Evolutionary conservation across 53 echinoderm and acorn worm genomes (phyloP).

Genomic region (Paracentrotus lividus): DNA sequence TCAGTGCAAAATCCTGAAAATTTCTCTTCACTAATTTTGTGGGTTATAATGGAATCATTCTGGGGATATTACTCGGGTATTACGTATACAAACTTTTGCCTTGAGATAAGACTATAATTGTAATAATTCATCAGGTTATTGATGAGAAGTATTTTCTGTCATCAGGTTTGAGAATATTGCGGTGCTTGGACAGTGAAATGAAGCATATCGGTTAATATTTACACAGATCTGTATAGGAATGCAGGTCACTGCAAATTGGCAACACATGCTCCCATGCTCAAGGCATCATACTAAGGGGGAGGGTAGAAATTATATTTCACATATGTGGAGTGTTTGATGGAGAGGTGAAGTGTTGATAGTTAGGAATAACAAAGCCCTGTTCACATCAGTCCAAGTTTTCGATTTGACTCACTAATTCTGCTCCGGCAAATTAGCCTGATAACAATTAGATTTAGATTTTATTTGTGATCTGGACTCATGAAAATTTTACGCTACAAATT

Average conservation of each 20-base stretch:
- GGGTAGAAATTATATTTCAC: too few relatives aligned
- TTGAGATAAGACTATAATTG: not conserved
- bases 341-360: not conserved
- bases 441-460: not conserved
- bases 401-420: too few relatives aligned
- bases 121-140: not conserved
- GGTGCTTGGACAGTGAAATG: slow-evolving; percentile 48
- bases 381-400: too few relatives aligned
- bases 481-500: too few relatives aligned
- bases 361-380: not conserved
- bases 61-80: too few relatives aligned
- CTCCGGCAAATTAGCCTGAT: too few relatives aligned
- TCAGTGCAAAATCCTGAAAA: too few relatives aligned
- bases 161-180: not conserved
- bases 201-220: not conserved
- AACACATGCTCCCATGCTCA: not conserved
- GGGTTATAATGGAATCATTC: too few relatives aligned
- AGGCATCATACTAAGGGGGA: not conserved
- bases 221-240: slow-evolving; percentile 41
- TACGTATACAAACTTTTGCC: too few relatives aligned
- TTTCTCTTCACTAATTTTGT: too few relatives aligned
- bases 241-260: slow-evolving; percentile 36
- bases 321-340: too few relatives aligned
- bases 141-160: not conserved
- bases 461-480: too few relatives aligned